These are phyloP conservation scores for Perccottus glenii DNA, from an alignment of 2,113 vertebrate species.

Conservation along the genomic window DNA sequence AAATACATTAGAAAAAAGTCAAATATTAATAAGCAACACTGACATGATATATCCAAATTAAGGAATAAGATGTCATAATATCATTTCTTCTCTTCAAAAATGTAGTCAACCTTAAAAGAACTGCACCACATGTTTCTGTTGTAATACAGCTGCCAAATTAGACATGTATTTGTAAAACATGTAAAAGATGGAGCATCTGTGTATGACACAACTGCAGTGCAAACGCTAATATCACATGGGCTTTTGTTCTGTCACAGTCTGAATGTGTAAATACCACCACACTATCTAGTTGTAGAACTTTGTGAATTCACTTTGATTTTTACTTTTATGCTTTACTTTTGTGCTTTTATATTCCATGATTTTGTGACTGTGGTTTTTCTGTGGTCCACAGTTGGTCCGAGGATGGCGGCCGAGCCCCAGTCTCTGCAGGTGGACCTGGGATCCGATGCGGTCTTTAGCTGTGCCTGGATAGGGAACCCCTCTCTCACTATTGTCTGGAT, in stretches of 20 bases:
- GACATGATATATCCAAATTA: too few relatives aligned
- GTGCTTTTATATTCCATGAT: neutral
- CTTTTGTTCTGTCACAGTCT: neutral
- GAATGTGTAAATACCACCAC: neutral
- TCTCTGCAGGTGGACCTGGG: constrained; percentile 89
- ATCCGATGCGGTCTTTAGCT: constrained; percentile 88
- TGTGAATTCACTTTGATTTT: too few relatives aligned
- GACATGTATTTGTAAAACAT: neutral
- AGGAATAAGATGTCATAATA: too few relatives aligned
- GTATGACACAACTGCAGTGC: neutral
- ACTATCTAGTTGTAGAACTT: neutral
- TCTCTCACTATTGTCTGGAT: constrained; percentile 95
- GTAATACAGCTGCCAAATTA: neutral
- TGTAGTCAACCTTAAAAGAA: neutral
- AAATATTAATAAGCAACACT: too few relatives aligned
- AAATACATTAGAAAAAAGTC: too few relatives aligned
- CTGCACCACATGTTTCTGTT: neutral
- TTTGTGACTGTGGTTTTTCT: too few relatives aligned
- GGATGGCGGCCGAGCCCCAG: constrained; percentile 87
- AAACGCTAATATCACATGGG: neutral
- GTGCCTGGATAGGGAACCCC: constrained; percentile 90
- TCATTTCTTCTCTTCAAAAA: neutral
- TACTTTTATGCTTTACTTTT: neutral
- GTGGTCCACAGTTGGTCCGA: constrained; percentile 83
- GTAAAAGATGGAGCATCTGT: too few relatives aligned